phyloP scores from a whole-genome alignment of 2,797 vertebrate species.

The Pipistrellus pipistrellus region DNA sequence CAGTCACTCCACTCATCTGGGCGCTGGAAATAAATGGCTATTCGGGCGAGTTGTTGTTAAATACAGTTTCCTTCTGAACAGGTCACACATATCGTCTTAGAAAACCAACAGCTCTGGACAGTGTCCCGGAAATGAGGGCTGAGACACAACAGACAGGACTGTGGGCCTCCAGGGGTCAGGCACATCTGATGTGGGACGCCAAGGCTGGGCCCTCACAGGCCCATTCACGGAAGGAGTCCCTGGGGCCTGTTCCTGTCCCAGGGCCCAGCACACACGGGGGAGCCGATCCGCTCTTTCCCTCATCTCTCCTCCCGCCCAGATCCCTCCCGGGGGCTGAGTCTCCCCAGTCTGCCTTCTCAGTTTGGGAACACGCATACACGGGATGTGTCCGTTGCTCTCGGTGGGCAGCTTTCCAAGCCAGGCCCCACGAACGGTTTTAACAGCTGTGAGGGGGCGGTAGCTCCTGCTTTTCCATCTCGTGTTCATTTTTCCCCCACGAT shows the following conservation, averaged over 20 bases:
- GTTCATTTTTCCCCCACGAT: rapidly evolving
- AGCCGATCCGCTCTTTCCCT: rapidly evolving
- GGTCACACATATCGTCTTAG: rapidly evolving
- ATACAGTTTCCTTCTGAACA: neutral
- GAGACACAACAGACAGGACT: rapidly evolving
- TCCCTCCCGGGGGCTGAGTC: neutral
- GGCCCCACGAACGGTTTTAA: too few relatives aligned
- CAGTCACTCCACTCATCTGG: neutral
- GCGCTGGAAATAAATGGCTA: neutral
- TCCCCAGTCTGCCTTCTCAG: neutral
- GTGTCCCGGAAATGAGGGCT: neutral
- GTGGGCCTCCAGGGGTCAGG: rapidly evolving
- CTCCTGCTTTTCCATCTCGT: too few relatives aligned
- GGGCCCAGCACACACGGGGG: rapidly evolving
- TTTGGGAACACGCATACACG: rapidly evolving
- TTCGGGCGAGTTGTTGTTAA: neutral
- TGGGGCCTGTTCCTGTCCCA: rapidly evolving
- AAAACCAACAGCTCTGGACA: neutral
- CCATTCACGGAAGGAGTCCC: rapidly evolving
- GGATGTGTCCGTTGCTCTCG: rapidly evolving
- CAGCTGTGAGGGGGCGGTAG: rapidly evolving
- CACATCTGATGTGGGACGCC: rapidly evolving
- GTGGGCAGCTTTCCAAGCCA: neutral
- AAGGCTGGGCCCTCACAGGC: neutral
- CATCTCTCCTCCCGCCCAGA: neutral